These are phyloP conservation scores for Dasypolia templi DNA, from an alignment of 2,888 invertebrate species.

Conservation along the genomic window DNA sequence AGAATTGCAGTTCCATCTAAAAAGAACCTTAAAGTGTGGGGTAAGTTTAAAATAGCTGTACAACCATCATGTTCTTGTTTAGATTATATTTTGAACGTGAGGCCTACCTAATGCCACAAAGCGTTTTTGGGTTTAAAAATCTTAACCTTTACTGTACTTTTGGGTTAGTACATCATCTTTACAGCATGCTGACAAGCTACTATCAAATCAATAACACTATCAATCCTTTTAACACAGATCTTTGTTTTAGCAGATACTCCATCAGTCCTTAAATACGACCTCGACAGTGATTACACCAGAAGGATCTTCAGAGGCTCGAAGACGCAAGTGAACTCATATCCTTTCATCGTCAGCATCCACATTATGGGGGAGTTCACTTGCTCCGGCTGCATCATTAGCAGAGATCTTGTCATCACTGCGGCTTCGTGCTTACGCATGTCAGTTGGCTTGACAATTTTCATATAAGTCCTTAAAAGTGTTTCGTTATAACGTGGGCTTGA, in stretches of 20 bases:
- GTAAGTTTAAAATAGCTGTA: conserved; percentile 51
- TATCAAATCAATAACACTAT: background rate
- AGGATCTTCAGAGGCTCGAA: conserved; percentile 67
- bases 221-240: background rate
- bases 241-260: conserved; percentile 27
- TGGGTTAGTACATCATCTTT: background rate
- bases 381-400: conserved; percentile 73
- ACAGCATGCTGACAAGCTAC: background rate
- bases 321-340: conserved; percentile 64
- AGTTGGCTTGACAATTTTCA: conserved; percentile 37
- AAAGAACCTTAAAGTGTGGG: conserved; percentile 59
- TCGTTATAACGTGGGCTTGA: background rate
- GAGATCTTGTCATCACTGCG: conserved; percentile 73
- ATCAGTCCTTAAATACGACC: background rate
- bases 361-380: conserved; percentile 69
- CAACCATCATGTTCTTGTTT: background rate
- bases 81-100: background rate
- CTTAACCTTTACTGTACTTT: background rate
- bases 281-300: conserved; percentile 45
- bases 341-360: conserved; percentile 74
- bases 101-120: background rate
- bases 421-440: conserved; percentile 77
- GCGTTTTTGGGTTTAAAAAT: background rate
- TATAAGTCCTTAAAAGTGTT: background rate
- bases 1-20: conserved; percentile 7